phyloP scores from a whole-genome alignment of 2,888 invertebrate species.

The Erebia aethiops region DNA sequence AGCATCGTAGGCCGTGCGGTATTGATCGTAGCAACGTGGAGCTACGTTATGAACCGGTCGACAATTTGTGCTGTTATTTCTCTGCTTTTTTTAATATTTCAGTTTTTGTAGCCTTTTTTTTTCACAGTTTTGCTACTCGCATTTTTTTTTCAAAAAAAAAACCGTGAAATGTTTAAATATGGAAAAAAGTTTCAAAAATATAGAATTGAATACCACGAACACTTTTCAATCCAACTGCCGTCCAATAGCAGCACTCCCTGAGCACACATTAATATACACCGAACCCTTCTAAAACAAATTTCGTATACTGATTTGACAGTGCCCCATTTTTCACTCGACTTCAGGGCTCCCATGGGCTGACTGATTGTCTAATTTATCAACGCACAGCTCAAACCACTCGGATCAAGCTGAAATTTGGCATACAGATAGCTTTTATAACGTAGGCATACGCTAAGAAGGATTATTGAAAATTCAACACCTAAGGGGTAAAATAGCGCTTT shows the following conservation, averaged over 20 bases:
- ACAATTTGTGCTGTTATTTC: not conserved
- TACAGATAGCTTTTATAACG: no score
- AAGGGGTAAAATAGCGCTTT: no score
- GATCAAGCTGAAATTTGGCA: no score
- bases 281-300: constrained; percentile 13
- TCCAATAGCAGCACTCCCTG: constrained; percentile 1
- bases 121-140: no score
- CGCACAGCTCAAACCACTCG: no score
- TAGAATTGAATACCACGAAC: not conserved
- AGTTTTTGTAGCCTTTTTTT: not conserved
- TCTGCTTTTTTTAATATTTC: not conserved
- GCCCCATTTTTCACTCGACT: constrained; percentile 31
- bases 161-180: not conserved
- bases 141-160: no score
- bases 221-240: constrained; percentile 2
- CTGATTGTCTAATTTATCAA: no score
- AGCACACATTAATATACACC: constrained; percentile 2
- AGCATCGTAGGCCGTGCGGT: constrained; percentile 43
- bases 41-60: constrained; percentile 24
- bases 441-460: no score
- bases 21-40: constrained; percentile 45
- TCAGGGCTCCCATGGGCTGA: not conserved
- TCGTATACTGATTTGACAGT: constrained; percentile 36
- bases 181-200: not conserved
- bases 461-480: no score